A percentile compares a stretch with the other conserved stretches of the same genome.
Evolutionary conservation across 2,888 invertebrate species (phyloP).

Genomic region (Meganola albula): DNA sequence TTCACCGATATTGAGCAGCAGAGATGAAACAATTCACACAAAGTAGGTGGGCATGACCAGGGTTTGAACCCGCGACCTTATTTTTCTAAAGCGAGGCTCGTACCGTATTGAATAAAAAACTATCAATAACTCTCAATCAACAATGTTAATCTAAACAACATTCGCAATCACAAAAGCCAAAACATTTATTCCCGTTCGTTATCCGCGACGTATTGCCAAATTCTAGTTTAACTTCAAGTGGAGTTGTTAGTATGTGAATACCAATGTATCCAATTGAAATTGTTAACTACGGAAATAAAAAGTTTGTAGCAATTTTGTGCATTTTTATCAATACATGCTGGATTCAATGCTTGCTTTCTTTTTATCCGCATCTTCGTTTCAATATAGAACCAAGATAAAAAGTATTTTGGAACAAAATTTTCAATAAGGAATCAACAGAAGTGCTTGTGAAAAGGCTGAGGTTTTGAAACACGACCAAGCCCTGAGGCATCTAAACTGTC

Average conservation of each 20-base stretch:
- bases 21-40: no score
- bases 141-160: constrained; percentile 6
- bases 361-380: no score
- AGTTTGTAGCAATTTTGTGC: constrained; percentile 7
- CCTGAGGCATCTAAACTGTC: no score
- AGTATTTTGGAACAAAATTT: no score
- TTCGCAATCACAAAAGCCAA: constrained; percentile 7
- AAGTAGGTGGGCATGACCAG: not conserved
- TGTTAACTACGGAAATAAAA: no score
- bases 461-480: no score
- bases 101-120: not conserved
- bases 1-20: no score
- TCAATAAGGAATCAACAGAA: no score
- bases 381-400: no score
- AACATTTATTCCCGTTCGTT: constrained; percentile 16
- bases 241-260: constrained; percentile 20
- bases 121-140: not conserved
- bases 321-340: constrained; percentile 1
- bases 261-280: constrained; percentile 18
- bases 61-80: not conserved
- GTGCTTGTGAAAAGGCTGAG: no score
- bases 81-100: not conserved
- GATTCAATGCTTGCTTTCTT: not conserved
- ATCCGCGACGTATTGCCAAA: constrained; percentile 23
- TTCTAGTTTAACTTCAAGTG: constrained; percentile 14